Conservation (phyloP, 1,140 invertebrate genomes). For the Drosophila mayri region DNA sequence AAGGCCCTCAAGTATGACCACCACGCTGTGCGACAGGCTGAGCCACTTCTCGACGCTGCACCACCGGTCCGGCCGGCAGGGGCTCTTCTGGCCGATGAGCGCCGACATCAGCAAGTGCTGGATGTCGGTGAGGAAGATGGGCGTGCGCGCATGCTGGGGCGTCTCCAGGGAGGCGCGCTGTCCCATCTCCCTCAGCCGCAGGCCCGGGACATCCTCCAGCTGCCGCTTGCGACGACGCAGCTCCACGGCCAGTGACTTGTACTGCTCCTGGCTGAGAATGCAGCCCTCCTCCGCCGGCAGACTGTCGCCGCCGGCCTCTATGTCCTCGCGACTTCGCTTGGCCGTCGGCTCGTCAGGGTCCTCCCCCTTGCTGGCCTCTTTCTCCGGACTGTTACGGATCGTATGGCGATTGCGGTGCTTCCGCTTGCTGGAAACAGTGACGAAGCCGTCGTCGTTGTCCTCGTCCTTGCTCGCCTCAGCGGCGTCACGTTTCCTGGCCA, state of each 20-base stretch:
- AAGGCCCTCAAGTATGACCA: constrained; percentile 92
- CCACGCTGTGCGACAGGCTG: constrained; percentile 89
- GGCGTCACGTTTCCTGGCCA: constrained; percentile 39
- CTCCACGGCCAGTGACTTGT: constrained; percentile 86
- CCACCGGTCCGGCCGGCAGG: constrained; percentile 90
- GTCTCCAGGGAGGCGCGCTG: constrained; percentile 87
- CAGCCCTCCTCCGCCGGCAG: constrained; percentile 34
- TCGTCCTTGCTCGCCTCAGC: constrained; percentile 2
- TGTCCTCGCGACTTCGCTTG: constrained; percentile 47
- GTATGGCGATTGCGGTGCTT: constrained; percentile 65
- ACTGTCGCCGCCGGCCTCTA: constrained; percentile 47
- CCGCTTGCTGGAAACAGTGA: constrained; percentile 61
- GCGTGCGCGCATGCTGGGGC: constrained; percentile 87
- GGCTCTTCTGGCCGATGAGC: constrained; percentile 89
- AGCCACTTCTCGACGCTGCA: constrained; percentile 91
- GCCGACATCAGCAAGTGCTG: constrained; percentile 93
- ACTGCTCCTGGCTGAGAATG: constrained; percentile 86
- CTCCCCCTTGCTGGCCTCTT: constrained; percentile 6
- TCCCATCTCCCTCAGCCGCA: constrained; percentile 88
- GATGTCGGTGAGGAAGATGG: constrained; percentile 92
- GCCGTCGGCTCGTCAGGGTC: constrained; percentile 35
- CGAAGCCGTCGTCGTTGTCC: constrained; percentile 56
- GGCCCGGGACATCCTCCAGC: constrained; percentile 86
- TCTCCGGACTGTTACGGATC: constrained; percentile 34
- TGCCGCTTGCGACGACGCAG: constrained; percentile 86